phyloP scores from a whole-genome alignment of 2,113 vertebrate genomes.

The Corythornis vintsioides region DNA sequence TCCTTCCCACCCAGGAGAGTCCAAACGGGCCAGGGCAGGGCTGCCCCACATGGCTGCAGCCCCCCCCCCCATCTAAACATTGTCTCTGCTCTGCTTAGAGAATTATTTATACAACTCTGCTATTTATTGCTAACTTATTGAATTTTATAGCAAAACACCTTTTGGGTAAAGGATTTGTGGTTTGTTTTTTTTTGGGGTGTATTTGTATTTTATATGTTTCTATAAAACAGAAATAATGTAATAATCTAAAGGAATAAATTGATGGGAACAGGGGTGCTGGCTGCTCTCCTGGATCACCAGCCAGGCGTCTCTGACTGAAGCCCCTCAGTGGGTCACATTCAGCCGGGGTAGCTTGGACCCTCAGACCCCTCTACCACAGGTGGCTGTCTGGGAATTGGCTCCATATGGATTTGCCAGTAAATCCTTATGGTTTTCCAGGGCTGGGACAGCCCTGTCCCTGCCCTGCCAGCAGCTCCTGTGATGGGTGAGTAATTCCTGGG shows the following conservation, averaged over 20 bases:
- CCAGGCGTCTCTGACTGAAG: too few species aligned
- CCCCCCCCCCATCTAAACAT: neutral
- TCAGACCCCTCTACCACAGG: neutral
- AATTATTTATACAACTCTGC: neutral
- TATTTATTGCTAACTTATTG: constrained; percentile 74
- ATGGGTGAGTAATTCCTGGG: neutral
- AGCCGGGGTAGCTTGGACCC: neutral
- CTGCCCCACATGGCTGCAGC: fast-evolving
- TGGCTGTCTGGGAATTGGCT: fast-evolving
- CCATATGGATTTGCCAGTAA: fast-evolving
- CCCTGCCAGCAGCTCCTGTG: neutral
- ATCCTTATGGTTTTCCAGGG: neutral
- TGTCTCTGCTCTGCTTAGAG: neutral
- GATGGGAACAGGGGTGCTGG: neutral
- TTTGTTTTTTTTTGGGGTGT: fast-evolving
- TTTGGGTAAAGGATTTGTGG: fast-evolving
- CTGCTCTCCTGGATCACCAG: neutral
- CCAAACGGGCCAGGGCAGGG: fast-evolving
- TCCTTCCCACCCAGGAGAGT: neutral
- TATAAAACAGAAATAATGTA: neutral
- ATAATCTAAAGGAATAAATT: neutral
- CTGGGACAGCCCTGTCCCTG: neutral
- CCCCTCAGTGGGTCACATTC: neutral
- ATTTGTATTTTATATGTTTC: constrained; percentile 17
- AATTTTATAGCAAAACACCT: neutral